These are phyloP conservation scores for Rhabditoides inermis DNA, from an alignment of 2,888 invertebrate genomes.

Conservation along the genomic window DNA sequence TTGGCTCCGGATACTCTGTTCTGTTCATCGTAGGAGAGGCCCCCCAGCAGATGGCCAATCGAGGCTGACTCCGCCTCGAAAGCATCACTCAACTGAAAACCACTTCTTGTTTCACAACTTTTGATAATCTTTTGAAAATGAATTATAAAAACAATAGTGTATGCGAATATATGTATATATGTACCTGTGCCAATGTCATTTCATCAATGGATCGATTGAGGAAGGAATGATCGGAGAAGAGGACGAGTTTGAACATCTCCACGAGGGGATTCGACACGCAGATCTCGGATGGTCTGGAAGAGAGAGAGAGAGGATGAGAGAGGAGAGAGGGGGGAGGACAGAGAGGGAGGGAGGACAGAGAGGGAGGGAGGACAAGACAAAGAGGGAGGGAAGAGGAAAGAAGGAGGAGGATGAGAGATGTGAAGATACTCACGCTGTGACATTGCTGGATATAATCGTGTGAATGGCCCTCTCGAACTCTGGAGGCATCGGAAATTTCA, in stretches of 20 bases:
- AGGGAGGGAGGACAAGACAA: neutral
- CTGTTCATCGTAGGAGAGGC: slow-evolving; percentile 39
- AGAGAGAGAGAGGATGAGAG: slow-evolving; percentile 1
- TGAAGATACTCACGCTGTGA: slow-evolving; percentile 31
- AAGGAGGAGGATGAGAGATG: neutral
- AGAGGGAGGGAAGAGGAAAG: neutral
- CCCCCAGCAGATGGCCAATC: slow-evolving; percentile 47
- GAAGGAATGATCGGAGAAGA: slow-evolving; percentile 37
- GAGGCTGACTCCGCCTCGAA: slow-evolving; percentile 41
- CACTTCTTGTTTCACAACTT: too few species aligned
- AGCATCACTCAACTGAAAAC: slow-evolving; percentile 38
- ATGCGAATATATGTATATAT: too few species aligned
- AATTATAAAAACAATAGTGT: too few species aligned
- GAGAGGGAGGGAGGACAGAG: neutral
- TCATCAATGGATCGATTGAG: slow-evolving; percentile 41
- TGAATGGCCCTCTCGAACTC: slow-evolving; percentile 42
- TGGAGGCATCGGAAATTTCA: slow-evolving; percentile 49
- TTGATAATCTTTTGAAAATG: too few species aligned
- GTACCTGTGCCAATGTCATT: slow-evolving; percentile 43
- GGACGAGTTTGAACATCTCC: slow-evolving; percentile 44
- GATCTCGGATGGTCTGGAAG: slow-evolving; percentile 40
- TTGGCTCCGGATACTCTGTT: slow-evolving; percentile 39
- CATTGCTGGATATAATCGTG: slow-evolving; percentile 36
- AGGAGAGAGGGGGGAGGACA: slow-evolving; percentile 8
- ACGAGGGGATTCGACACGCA: slow-evolving; percentile 51